A percentile compares a stretch with the other conserved stretches of the same genome.
Conservation (phyloP, 2,888 invertebrate species). For the Phengaris arion region DNA sequence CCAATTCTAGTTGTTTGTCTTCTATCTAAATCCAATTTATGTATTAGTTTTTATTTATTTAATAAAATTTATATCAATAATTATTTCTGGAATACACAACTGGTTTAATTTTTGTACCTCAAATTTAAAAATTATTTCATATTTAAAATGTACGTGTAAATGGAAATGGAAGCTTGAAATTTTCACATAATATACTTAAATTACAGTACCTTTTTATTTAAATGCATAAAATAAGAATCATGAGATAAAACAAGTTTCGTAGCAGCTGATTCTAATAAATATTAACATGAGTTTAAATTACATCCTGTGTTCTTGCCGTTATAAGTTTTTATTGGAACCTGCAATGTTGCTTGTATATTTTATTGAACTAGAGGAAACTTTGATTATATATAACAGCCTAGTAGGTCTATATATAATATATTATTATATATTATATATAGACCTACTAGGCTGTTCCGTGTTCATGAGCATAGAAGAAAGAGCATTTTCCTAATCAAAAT, state of each 20-base stretch:
- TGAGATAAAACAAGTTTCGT: constrained; percentile 18
- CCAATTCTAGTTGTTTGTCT: not conserved
- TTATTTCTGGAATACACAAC: not conserved
- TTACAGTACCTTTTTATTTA: not conserved
- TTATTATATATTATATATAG: no score
- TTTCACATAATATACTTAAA: not conserved
- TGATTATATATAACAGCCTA: not conserved
- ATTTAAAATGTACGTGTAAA: not conserved
- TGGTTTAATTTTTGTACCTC: not conserved
- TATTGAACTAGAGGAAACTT: not conserved
- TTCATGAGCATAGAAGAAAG: not conserved
- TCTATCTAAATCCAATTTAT: not conserved
- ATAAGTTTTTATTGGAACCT: constrained; percentile 8
- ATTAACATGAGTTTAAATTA: constrained; percentile 12
- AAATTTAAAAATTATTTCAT: not conserved
- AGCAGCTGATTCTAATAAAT: constrained; percentile 24
- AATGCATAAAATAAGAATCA: not conserved
- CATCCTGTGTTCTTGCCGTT: constrained; percentile 16
- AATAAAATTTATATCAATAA: not conserved
- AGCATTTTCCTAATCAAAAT: not conserved
- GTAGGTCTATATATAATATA: no score
- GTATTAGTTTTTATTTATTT: not conserved
- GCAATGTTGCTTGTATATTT: not conserved
- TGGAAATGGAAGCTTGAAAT: not conserved
- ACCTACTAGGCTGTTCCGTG: not conserved